Percentiles rank a stretch among this genome's conserved stretches.
These are phyloP conservation scores for Mus spretus DNA, from an alignment of 2,797 vertebrate species.

Conservation along the genomic window DNA sequence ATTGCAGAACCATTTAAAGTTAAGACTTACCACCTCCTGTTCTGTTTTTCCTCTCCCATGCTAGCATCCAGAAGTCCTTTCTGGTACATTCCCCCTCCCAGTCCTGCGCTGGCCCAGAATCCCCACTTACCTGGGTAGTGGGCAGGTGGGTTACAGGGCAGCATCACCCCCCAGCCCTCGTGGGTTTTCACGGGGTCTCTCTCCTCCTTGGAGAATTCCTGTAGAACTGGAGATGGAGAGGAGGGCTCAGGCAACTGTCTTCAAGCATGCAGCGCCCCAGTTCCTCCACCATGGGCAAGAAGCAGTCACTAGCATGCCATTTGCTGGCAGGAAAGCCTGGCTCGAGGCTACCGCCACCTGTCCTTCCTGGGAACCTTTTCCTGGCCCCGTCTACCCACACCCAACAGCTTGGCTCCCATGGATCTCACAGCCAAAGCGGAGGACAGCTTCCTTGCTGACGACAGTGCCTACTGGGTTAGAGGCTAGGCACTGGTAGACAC, in stretches of 20 bases:
- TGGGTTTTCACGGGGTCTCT: slow-evolving; percentile 93
- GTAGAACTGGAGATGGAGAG: slow-evolving; percentile 91
- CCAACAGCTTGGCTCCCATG: neutral
- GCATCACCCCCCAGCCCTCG: slow-evolving; percentile 94
- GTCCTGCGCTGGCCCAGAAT: neutral
- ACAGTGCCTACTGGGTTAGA: slow-evolving; percentile 95
- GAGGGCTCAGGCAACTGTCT: neutral
- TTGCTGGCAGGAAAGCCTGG: neutral
- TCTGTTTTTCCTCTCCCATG: neutral
- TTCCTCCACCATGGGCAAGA: neutral
- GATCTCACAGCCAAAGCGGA: slow-evolving; percentile 98
- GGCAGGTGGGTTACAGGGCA: slow-evolving; percentile 95
- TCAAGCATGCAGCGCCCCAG: neutral
- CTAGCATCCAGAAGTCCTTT: neutral
- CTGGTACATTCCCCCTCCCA: too few species aligned
- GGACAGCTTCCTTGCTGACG: slow-evolving; percentile 94
- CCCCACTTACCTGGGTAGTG: slow-evolving; percentile 95
- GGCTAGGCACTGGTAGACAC: slow-evolving; percentile 97
- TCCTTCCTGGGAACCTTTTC: neutral
- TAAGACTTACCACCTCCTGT: too few species aligned
- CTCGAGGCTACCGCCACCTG: neutral
- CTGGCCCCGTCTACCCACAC: neutral
- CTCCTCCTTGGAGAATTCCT: slow-evolving; percentile 95
- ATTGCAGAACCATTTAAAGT: neutral
- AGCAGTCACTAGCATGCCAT: neutral